Evolutionary conservation across 2,888 invertebrate genomes (phyloP), one percentile per base, ranked within the genome.

Genomic region (Limnephilus auricula): DNA sequence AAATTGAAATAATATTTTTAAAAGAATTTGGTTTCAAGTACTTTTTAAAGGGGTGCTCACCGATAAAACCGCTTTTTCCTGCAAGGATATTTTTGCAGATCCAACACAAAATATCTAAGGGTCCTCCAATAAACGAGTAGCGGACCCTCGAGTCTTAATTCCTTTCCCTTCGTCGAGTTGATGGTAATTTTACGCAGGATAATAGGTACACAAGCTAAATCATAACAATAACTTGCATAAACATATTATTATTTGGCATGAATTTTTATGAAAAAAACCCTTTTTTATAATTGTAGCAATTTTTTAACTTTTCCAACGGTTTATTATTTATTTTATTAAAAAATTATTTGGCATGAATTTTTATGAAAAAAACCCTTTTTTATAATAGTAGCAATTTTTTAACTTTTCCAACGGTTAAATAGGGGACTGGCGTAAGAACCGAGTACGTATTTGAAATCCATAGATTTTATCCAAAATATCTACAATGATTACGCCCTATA

Each of bases 1-100:
- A 65, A 25, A 65, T 65, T 65, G 65, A 65, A 65, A 65, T n/a
- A 65, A 65, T 65, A 65, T 65, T 65, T n/a, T 65, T 65, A n/a
- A 65, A 65, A 25, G 6, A 65, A 25, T 25, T 25, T 65, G 6
- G 65, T 65, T 65, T 65, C 25, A 5, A 65, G 25, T 2, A 5
- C 6, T 65, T 65, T 65, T 65, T 2, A 65, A 25, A 65, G n/a
- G 65, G 65, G 65, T 65, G 65, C 65, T 65, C 65, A n/a, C 65
- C 25, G 25, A 25, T 25, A 65, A 65, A 65, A 65, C 65, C 25
- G 65, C 2, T 65, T 65, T 65, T 65, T 65, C 32, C 80, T 31
- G 32, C 13, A 80, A 80, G 80, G 32, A 80, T 80, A 80, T 32
- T 80, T 79, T 80, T 80, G 80, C 80, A 80, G 80, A 32, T 32